Evolutionary conservation across 2,888 invertebrate genomes (phyloP), one percentile per base, ranked within the genome.

Genomic region (Sphaerophoria rueppellii): DNA sequence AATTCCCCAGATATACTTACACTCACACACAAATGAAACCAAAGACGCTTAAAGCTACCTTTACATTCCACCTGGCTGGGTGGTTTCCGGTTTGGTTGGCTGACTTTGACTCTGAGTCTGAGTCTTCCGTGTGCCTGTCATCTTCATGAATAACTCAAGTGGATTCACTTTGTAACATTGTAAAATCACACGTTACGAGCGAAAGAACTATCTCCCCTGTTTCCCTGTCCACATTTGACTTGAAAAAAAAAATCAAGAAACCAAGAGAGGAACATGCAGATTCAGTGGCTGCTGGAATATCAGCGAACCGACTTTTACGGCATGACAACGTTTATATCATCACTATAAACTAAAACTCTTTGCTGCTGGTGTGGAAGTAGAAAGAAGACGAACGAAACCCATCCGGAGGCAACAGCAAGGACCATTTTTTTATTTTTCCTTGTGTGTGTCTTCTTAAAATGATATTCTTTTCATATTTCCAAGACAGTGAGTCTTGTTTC

Each of bases 101-200:
- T 24, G 24, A 2, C 2, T 24, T 2, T 24, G 2, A 24, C 24
- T 24, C 24, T 24, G 24, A 24, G 1, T 24, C 14, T 24, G 16
- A 14, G 12, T 67, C n/a, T 60, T 60, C 43, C 40, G 58, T n/a
- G 34, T 54, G 32, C 54, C 6, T 60, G 58, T 73, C 58, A 43
- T 67, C 6, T 58, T 67, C 60, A 73, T 79, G 78, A 79, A 73
- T 79, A 79, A 79, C 65, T 79, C 78, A 72, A 79, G 78, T 67
- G 65, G 65, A 65, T 79, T 73, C 72, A 72, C 78, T 61, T 74
- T 74, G 65, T 50, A 50, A 58, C 65, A 40, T 63, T 57, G 55
- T 63, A 48, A 71, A 61, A 54, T 16, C 46, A 69, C 60, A 77
- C 71, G 61, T 40, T 57, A 55, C 63, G 40, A 35, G 55, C 24